Evolutionary conservation across 1,140 invertebrate genomes (phyloP), one percentile per base, ranked within the genome.

Genomic region (Anastrepha obliqua): DNA sequence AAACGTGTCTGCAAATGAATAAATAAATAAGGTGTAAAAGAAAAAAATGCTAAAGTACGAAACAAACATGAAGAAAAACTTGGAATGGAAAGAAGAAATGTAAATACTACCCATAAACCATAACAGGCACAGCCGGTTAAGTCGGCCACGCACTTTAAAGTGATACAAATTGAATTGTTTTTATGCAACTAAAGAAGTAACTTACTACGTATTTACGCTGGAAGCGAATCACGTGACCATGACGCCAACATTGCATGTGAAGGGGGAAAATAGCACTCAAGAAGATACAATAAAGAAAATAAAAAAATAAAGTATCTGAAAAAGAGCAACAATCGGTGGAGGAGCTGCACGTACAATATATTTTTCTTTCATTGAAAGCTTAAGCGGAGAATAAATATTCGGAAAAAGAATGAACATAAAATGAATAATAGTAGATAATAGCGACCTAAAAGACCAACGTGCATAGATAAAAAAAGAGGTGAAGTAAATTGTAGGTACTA

Each of bases 111-210:
- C n/a, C 60, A 62, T 85, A 51, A 78, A 78, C 13, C 47, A 51
- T 42, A 78, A 51, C 13, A 11, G 29, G 70, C 11, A 58, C 58
- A 86, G 20, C 20, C 6, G 11, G 0, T 42, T 47, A n/a, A 44
- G 42, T 60, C 44, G 85, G 42, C 29, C 3, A 86, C 85, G 58
- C 39, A 86, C 17, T 55, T 11, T 58, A 29, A 20, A 87, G 44
- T 92, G 91, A 91, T 91, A 91, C 91, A 92, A 90, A 92, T 92
- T 92, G 90, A 92, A 92, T 92, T 91, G 91, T 92, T 90, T 91
- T 90, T 92, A 44, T 55, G 74, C 17, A 17, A 51, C 42, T 11
- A n/a, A 51, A 20, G 47, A 17, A 29, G 6, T 20, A 47, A 20
- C n/a, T 55, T 29, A 29, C 29, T 29, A 29, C 29, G 29, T 29